A percentile compares a stretch with the other conserved stretches of the same genome.
These are phyloP conservation scores for Hippocampus guttulatus DNA, from an alignment of 2,113 vertebrate species.

Conservation along the genomic window DNA sequence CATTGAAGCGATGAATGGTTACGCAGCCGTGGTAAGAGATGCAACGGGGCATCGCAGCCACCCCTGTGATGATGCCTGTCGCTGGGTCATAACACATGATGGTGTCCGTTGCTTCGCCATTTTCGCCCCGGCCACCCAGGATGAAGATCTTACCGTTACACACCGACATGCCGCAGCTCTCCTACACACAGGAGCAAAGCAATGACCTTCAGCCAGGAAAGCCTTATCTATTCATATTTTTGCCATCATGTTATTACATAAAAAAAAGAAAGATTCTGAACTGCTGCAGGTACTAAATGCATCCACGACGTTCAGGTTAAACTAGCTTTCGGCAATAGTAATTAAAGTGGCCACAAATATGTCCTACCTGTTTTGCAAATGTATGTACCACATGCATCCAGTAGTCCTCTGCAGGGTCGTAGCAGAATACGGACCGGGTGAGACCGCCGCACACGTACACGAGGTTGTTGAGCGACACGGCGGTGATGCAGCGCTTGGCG, in stretches of 20 bases:
- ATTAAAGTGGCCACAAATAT: not conserved
- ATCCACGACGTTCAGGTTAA: not conserved
- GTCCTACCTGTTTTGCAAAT: slow-evolving; percentile 88
- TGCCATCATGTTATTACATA: too few relatives aligned
- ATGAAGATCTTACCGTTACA: slow-evolving; percentile 98
- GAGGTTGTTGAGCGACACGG: slow-evolving; percentile 92
- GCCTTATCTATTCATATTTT: too few relatives aligned
- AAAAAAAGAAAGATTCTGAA: too few relatives aligned
- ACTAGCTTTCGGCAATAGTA: not conserved
- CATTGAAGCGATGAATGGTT: slow-evolving; percentile 95
- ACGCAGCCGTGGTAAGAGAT: slow-evolving; percentile 98
- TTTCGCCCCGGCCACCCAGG: slow-evolving; percentile 91
- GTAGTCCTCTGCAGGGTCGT: slow-evolving; percentile 93
- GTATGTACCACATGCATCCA: slow-evolving; percentile 98
- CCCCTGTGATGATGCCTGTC: slow-evolving; percentile 92
- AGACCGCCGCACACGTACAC: slow-evolving; percentile 96
- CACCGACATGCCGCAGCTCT: slow-evolving; percentile 98
- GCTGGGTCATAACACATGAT: slow-evolving; percentile 94
- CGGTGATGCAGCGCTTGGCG: slow-evolving; percentile 94
- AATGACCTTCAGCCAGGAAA: not conserved
- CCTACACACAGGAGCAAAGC: slow-evolving; percentile 68
- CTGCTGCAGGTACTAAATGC: not conserved
- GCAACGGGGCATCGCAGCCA: slow-evolving; percentile 92
- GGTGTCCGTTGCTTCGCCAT: slow-evolving; percentile 89
- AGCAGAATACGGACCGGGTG: slow-evolving; percentile 95